Percentiles rank a stretch among this genome's conserved stretches.
Conservation (phyloP, 2,888 invertebrate species). For the Xanthorhoe spadicearia region DNA sequence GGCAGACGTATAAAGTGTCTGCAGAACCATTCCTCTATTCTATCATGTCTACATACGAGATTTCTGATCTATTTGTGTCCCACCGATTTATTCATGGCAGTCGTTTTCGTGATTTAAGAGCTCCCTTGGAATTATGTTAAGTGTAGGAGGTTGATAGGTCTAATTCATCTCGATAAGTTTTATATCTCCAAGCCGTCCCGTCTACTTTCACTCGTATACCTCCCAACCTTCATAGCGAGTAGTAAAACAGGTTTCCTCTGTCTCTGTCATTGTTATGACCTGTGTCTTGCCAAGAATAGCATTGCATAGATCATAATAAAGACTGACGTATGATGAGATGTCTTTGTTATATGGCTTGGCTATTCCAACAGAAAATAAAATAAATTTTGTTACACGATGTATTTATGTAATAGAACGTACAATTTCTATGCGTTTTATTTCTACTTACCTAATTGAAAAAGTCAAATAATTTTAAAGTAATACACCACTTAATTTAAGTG, state of each 20-base stretch:
- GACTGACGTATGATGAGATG: constrained; percentile 12
- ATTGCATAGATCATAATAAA: constrained; percentile 25
- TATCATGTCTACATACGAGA: constrained; percentile 36
- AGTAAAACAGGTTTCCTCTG: constrained; percentile 56
- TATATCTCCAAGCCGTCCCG: constrained; percentile 35
- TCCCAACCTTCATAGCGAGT: constrained; percentile 56
- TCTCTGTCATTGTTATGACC: constrained; percentile 45
- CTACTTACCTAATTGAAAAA: no score
- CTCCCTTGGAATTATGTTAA: constrained; percentile 42
- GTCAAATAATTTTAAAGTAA: no score
- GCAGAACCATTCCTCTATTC: constrained; percentile 27
- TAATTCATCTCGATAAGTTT: constrained; percentile 44
- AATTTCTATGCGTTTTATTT: no score
- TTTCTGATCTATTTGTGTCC: constrained; percentile 37
- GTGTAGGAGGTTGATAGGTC: constrained; percentile 24
- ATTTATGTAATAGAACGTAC: no score
- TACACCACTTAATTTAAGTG: no score
- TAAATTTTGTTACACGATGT: not conserved
- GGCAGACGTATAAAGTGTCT: constrained; percentile 17
- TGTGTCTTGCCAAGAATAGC: constrained; percentile 32
- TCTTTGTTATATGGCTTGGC: constrained; percentile 10
- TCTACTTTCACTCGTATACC: constrained; percentile 63
- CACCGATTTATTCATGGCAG: constrained; percentile 35
- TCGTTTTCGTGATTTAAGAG: constrained; percentile 43
- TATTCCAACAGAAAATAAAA: not conserved